Conservation (phyloP, 2,888 invertebrate species). For the Harpagoxenus sublaevis region DNA sequence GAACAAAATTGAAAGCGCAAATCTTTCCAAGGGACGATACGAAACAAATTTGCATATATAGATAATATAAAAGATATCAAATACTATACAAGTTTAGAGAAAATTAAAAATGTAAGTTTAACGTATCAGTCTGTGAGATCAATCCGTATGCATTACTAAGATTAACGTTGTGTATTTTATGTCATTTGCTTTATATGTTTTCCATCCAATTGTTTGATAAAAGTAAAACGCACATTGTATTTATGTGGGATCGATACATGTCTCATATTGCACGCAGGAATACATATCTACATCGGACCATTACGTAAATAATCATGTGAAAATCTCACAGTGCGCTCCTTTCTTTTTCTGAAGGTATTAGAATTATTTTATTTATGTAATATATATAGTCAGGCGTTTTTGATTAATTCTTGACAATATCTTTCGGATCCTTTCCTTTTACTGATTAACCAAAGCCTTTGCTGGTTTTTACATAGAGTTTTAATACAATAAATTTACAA, state of each 20-base stretch:
- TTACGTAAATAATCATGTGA: conserved; percentile 61
- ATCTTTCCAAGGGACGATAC: neutral
- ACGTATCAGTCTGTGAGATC: conserved; percentile 68
- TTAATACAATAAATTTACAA: conserved; percentile 43
- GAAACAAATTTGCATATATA: conserved; percentile 57
- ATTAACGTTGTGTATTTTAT: conserved; percentile 59
- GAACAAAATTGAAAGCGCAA: conserved; percentile 4
- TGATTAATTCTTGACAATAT: conserved; percentile 54
- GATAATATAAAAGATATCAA: conserved; percentile 72
- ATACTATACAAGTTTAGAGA: conserved; percentile 27
- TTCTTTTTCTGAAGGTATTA: conserved; percentile 58
- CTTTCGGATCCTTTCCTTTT: conserved; percentile 2
- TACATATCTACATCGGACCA: conserved; percentile 62
- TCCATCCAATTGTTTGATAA: conserved; percentile 61
- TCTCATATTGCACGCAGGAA: conserved; percentile 49
- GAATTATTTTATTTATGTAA: conserved; percentile 69
- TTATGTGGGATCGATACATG: conserved; percentile 43
- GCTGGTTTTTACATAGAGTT: conserved; percentile 17
- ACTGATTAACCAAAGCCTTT: conserved; percentile 34
- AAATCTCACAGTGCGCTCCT: conserved; percentile 63
- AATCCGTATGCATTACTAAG: conserved; percentile 59
- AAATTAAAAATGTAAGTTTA: conserved; percentile 49
- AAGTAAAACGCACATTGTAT: conserved; percentile 77
- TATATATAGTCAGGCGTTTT: conserved; percentile 45
- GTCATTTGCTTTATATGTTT: conserved; percentile 51